A percentile compares a stretch with the other conserved stretches of the same genome.
These are phyloP conservation scores for Sphenopsis melanotis DNA, from an alignment of 2,797 vertebrate genomes.

Conservation along the genomic window DNA sequence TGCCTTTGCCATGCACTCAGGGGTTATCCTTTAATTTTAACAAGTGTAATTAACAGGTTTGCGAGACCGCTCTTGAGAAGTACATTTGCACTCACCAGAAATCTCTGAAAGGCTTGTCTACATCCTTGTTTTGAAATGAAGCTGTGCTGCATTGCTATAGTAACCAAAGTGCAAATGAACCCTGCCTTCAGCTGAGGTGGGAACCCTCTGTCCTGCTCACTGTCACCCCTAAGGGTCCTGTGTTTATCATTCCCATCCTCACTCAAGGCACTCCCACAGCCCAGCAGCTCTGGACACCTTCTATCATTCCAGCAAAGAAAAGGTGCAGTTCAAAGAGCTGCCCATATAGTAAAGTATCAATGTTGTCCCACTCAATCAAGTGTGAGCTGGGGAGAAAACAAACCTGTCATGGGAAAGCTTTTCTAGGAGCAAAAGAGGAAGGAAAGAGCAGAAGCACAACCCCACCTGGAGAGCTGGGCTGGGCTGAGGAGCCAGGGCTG, in stretches of 20 bases:
- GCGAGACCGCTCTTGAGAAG: not conserved
- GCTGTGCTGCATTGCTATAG: not conserved
- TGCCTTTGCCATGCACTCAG: not conserved
- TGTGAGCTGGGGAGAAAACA: not conserved
- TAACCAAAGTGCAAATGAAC: not conserved
- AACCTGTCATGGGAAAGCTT: not conserved
- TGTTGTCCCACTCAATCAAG: not conserved
- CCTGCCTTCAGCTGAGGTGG: not conserved
- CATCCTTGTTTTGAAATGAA: not conserved
- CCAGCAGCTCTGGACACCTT: not conserved
- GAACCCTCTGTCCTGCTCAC: not conserved
- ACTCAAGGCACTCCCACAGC: not conserved
- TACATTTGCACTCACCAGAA: not conserved
- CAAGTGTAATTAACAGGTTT: not conserved
- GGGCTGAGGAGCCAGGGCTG: not conserved
- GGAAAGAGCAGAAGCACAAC: not conserved
- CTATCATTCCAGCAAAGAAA: not conserved
- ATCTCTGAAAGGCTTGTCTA: not conserved
- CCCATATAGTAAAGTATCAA: not conserved
- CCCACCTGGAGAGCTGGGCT: fast-evolving
- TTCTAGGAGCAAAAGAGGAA: not conserved
- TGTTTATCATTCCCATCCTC: not conserved
- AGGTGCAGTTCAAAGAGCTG: not conserved
- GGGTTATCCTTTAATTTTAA: not conserved
- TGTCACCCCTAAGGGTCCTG: not conserved